Base-by-base conservation (phyloP, 2,113 vertebrate genomes). In the Chaetops frenatus region DNA sequence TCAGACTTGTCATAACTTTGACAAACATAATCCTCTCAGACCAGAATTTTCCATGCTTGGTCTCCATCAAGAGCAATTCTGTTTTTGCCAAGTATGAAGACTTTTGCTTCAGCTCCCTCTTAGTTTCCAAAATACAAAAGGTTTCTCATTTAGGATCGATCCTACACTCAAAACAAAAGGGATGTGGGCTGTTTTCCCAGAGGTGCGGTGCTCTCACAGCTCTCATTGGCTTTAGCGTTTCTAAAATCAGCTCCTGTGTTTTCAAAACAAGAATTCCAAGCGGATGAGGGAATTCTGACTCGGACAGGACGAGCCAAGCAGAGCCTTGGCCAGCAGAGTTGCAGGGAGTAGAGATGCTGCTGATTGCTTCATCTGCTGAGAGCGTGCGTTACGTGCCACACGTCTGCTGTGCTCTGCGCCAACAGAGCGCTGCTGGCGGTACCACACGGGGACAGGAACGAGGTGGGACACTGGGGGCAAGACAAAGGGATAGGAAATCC, bases 231-330 rank as follows among this genome's bases (percentile, higher is more conserved):
- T 74, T 79, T 17, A 53, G 65, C 5, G 29, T 74, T 81, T 85
- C 92, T 92, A 95, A 97, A 95, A 90, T 84, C 96, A 96, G 93
- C 86, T 95, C 79, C 94, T 95, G 91, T 94, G 91, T 93, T 96
- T 95, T 95, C 42, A 78, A 91, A 90, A 95, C 72, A 66, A 31
- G 65, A 92, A 96, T 96, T 90, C 90, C 95, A 94, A 64, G 57
- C 8, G 9, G 69, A 92, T 96, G 88, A 96, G 72, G 80, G 77
- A 97, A 96, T 83, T 79, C 38, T 3, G 33, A 40, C 69, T 90
- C 53, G 90, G 82, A 96, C 51, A 84, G n/a, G 25, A 10, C 0
- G 11, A 94, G 81, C 35, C 44, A 85, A 95, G 81, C 0, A 0
- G 24, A 91, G 80, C 67, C 92, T 67, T 94, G 93, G 92, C 94